Evolutionary conservation across 2,113 vertebrate species (phyloP).

Genomic region (Candoia aspera): DNA sequence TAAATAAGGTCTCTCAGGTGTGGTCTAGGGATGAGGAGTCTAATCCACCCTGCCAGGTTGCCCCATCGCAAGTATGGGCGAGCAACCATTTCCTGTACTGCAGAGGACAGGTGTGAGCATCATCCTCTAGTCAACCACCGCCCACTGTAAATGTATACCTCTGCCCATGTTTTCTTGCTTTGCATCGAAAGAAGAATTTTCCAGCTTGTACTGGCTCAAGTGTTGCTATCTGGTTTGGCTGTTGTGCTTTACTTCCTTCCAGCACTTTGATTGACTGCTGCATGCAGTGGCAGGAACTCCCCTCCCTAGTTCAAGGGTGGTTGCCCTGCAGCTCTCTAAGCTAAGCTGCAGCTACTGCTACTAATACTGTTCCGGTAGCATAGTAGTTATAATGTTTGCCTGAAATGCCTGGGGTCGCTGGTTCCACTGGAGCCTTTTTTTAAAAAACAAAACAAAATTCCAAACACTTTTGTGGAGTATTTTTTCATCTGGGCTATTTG

Average conservation of each 20-base stretch:
- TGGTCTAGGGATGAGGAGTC: not conserved
- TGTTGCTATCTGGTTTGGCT: not conserved
- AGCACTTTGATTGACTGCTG: not conserved
- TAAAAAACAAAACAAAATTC: too few relatives aligned
- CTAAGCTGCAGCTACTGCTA: not conserved
- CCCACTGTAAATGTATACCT: not conserved
- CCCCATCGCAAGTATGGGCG: not conserved
- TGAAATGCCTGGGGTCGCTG: not conserved
- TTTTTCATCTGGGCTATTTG: too few relatives aligned
- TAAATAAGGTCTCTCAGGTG: not conserved
- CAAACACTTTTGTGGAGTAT: too few relatives aligned
- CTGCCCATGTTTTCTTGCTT: not conserved
- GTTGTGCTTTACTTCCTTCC: not conserved
- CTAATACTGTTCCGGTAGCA: not conserved
- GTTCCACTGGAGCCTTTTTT: not conserved
- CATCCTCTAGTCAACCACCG: not conserved
- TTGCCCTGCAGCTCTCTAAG: not conserved
- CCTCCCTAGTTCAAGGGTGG: not conserved
- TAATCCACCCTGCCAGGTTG: not conserved
- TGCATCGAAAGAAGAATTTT: not conserved
- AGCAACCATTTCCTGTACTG: not conserved
- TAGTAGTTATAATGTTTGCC: not conserved
- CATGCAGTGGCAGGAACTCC: not conserved
- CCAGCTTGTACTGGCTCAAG: not conserved
- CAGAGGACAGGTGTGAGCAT: not conserved